Conservation (phyloP, 64 coral and sea anemone species). For the Acropora tenuis region DNA sequence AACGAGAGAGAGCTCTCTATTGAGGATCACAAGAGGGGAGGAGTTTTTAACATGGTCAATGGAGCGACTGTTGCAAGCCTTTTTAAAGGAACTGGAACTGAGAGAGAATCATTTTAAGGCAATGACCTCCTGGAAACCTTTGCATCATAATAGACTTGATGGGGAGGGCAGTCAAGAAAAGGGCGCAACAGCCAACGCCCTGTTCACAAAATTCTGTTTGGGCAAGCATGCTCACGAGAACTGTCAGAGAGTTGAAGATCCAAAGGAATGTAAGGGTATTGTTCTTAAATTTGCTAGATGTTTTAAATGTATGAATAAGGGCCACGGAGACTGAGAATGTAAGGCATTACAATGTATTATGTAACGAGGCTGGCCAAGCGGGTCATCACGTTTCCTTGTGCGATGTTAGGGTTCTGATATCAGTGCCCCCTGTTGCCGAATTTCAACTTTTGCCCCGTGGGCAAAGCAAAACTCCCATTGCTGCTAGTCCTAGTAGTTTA, state of each 20-base stretch:
- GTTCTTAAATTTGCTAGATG: conserved; percentile 62
- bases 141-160: neutral
- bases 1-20: conserved; percentile 1
- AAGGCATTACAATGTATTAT: neutral
- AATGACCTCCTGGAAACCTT: neutral
- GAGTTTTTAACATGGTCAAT: conserved; percentile 53
- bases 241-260: conserved; percentile 21
- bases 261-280: conserved; percentile 36
- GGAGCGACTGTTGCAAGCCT: neutral
- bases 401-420: neutral
- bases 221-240: conserved; percentile 53
- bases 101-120: conserved; percentile 38
- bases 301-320: conserved; percentile 66
- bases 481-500: neutral
- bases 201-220: conserved; percentile 47
- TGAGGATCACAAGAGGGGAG: conserved; percentile 52
- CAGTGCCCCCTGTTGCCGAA: neutral
- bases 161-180: neutral
- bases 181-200: neutral
- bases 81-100: conserved; percentile 44
- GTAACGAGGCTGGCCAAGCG: conserved; percentile 30
- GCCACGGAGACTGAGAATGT: conserved; percentile 58
- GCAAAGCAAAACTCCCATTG: neutral
- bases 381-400: conserved; percentile 49
- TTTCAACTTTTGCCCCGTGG: neutral